These are phyloP conservation scores for Hartigia nigra DNA, from an alignment of 2,888 invertebrate species.

Conservation along the genomic window DNA sequence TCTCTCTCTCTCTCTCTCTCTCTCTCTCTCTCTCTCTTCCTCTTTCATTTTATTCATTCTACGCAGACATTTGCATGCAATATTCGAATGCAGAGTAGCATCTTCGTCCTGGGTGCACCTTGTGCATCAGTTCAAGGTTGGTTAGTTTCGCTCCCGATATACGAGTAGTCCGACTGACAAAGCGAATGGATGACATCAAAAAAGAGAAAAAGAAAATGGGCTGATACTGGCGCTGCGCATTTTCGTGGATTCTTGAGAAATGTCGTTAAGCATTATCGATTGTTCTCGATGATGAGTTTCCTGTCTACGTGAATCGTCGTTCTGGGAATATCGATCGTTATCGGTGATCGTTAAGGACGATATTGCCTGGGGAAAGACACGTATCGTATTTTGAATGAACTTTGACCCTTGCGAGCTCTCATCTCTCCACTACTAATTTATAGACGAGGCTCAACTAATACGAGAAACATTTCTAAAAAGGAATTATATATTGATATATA, in stretches of 20 bases:
- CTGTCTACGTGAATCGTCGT: background rate
- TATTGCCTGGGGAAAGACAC: background rate
- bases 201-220: background rate
- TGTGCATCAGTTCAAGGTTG: background rate
- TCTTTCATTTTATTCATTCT: background rate
- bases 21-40: background rate
- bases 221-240: background rate
- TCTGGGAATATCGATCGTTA: background rate
- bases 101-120: background rate
- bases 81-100: background rate
- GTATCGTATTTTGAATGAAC: background rate
- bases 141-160: background rate
- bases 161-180: background rate
- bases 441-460: no score
- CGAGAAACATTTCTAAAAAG: no score
- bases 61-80: background rate
- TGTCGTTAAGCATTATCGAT: background rate
- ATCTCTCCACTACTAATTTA: background rate
- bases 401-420: background rate
- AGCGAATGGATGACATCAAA: background rate
- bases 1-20: accelerated
- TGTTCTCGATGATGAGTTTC: background rate
- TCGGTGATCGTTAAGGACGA: background rate
- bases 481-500: no score
- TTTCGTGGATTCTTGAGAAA: background rate